Conservation (phyloP, 2,888 invertebrate genomes). For the Amitus sp. region DNA sequence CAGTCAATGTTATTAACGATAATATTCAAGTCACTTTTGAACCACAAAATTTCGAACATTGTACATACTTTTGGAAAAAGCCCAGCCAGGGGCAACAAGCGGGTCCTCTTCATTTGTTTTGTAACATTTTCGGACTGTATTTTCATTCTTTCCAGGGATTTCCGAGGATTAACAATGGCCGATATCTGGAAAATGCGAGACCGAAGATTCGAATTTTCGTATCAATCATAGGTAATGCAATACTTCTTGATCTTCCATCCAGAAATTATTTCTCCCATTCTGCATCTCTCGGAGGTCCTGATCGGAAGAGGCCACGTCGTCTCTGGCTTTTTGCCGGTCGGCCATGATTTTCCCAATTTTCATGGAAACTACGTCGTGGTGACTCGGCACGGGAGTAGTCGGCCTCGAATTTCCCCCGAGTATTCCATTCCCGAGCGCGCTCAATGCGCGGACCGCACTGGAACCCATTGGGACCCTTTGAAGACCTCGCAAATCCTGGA, state of each 20-base stretch:
- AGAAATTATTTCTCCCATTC: slow-evolving; percentile 58
- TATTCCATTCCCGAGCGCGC: slow-evolving; percentile 63
- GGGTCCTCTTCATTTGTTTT: slow-evolving; percentile 19
- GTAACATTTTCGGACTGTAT: slow-evolving; percentile 22
- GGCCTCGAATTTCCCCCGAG: slow-evolving; percentile 70
- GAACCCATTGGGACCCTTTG: slow-evolving; percentile 70
- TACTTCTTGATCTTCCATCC: slow-evolving; percentile 64
- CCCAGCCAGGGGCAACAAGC: slow-evolving; percentile 25
- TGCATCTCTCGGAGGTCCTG: too few species aligned
- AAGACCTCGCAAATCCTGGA: slow-evolving; percentile 61
- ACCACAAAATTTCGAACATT: too few species aligned
- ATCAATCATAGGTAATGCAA: not conserved
- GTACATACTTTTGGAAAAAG: too few species aligned
- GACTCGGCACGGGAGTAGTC: slow-evolving; percentile 72
- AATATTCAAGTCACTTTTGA: too few species aligned
- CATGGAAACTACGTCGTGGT: slow-evolving; percentile 32
- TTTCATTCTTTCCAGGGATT: not conserved
- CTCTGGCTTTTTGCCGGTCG: slow-evolving; percentile 50
- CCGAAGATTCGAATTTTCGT: slow-evolving; percentile 3
- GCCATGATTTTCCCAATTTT: slow-evolving; percentile 53
- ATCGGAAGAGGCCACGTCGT: too few species aligned
- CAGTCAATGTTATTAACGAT: too few species aligned
- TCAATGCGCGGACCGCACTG: slow-evolving; percentile 75
- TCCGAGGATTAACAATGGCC: slow-evolving; percentile 57
- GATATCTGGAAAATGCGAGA: slow-evolving; percentile 48